These are phyloP conservation scores for Triplophysa rosa DNA, from an alignment of 2,113 vertebrate genomes.

Conservation along the genomic window DNA sequence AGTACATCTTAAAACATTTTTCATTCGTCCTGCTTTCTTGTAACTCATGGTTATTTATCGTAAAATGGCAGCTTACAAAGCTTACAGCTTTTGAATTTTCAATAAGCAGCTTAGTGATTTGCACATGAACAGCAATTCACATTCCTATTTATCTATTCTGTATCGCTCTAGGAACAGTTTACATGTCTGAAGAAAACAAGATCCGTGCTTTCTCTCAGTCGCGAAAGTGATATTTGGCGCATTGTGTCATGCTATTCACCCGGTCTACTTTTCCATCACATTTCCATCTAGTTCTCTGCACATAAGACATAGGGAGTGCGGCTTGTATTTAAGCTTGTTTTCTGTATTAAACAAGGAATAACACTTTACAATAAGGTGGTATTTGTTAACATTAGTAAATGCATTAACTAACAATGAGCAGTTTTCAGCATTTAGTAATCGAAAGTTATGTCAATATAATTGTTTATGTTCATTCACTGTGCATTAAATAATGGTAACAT, in stretches of 20 bases:
- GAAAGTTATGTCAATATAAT: too few relatives aligned
- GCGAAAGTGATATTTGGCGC: background rate
- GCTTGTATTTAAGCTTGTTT: too few relatives aligned
- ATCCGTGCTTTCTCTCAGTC: background rate
- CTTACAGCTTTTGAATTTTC: background rate
- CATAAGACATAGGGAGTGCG: background rate
- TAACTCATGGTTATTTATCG: background rate
- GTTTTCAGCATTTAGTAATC: too few relatives aligned
- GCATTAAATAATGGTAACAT: too few relatives aligned
- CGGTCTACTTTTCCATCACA: slow-evolving; percentile 2
- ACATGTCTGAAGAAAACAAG: background rate
- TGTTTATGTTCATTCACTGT: too few relatives aligned
- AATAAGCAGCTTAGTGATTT: background rate
- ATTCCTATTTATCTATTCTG: background rate
- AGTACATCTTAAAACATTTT: background rate
- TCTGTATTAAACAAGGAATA: too few relatives aligned
- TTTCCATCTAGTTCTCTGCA: background rate
- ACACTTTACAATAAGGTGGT: too few relatives aligned
- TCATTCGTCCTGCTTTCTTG: background rate
- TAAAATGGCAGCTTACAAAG: background rate
- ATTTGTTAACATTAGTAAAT: too few relatives aligned
- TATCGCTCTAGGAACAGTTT: background rate
- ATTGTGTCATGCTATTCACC: background rate
- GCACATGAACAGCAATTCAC: background rate
- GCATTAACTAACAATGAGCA: too few relatives aligned